These are phyloP conservation scores for Epicauta chinensis DNA, from an alignment of 1,140 invertebrate genomes.

Conservation along the genomic window DNA sequence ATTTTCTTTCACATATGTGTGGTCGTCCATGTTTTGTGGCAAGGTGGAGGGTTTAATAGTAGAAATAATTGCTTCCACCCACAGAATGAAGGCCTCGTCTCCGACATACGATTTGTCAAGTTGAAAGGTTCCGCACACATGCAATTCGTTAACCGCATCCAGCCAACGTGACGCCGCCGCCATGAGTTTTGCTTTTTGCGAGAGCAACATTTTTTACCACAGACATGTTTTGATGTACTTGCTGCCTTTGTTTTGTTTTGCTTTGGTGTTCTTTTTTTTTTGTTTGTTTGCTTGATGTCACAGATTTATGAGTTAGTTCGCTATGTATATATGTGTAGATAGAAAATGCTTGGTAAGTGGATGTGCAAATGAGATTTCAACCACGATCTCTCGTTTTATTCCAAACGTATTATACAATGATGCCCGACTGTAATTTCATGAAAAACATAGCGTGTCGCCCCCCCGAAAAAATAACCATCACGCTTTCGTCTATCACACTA, in stretches of 20 bases:
- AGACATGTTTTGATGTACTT: slow-evolving; percentile 41
- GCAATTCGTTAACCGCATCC: slow-evolving; percentile 41
- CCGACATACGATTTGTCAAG: slow-evolving; percentile 41
- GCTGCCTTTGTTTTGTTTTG: slow-evolving; percentile 31
- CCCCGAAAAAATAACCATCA: too few relatives aligned
- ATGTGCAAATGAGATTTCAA: slow-evolving; percentile 31
- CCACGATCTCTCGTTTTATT: slow-evolving; percentile 17
- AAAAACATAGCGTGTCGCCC: too few relatives aligned
- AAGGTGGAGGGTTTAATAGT: slow-evolving; percentile 17
- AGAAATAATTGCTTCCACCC: slow-evolving; percentile 33
- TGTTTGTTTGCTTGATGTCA: slow-evolving; percentile 28
- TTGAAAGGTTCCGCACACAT: slow-evolving; percentile 43
- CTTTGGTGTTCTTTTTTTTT: too few relatives aligned
- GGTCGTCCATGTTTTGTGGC: slow-evolving; percentile 12
- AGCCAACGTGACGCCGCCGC: slow-evolving; percentile 39
- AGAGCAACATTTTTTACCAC: slow-evolving; percentile 34
- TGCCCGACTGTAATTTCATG: slow-evolving; percentile 3
- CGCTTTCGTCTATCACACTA: too few relatives aligned
- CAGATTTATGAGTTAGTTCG: slow-evolving; percentile 33
- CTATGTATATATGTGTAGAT: too few relatives aligned
- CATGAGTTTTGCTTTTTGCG: slow-evolving; percentile 35
- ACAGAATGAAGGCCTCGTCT: slow-evolving; percentile 26
- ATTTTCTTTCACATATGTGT: too few relatives aligned
- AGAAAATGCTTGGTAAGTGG: slow-evolving; percentile 25
- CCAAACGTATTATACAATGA: slow-evolving; percentile 6